Conservation (phyloP, 2,888 invertebrate species). For the Aleiodes alternator region DNA sequence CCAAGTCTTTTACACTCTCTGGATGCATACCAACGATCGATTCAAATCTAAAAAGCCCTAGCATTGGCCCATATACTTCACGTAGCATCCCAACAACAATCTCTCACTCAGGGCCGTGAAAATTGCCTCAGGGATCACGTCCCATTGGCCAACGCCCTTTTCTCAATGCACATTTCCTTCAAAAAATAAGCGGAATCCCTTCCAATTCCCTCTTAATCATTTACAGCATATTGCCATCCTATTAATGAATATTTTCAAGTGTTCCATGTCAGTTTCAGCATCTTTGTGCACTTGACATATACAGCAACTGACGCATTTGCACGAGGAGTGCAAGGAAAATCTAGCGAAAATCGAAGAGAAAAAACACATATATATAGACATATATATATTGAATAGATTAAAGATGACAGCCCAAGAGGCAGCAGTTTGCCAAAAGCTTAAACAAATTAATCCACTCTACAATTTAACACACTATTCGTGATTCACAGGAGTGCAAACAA, state of each 20-base stretch:
- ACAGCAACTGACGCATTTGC: neutral
- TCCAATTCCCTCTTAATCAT: neutral
- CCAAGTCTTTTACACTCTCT: conserved; percentile 20
- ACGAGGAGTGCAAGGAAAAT: neutral
- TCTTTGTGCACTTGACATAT: neutral
- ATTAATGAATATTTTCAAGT: neutral
- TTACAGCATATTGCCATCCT: neutral
- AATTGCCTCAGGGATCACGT: conserved; percentile 18
- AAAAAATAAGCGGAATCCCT: no score
- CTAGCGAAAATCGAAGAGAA: no score
- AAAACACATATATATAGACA: neutral
- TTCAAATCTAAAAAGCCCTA: conserved; percentile 40
- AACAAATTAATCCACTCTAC: conserved; percentile 22
- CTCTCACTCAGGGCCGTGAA: conserved; percentile 11
- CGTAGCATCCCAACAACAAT: neutral
- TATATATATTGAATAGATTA: neutral
- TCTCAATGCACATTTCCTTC: no score
- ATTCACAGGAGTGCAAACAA: conserved; percentile 47
- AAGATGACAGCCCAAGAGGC: no score
- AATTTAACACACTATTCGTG: conserved; percentile 23
- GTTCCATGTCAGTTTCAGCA: neutral
- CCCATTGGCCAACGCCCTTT: conserved; percentile 11
- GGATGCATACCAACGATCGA: conserved; percentile 38
- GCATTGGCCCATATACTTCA: conserved; percentile 33
- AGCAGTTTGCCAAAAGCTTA: neutral